Percentiles rank a stretch among this genome's conserved stretches.
phyloP scores from a whole-genome alignment of 2,113 vertebrate species.

The Sardina pilchardus region DNA sequence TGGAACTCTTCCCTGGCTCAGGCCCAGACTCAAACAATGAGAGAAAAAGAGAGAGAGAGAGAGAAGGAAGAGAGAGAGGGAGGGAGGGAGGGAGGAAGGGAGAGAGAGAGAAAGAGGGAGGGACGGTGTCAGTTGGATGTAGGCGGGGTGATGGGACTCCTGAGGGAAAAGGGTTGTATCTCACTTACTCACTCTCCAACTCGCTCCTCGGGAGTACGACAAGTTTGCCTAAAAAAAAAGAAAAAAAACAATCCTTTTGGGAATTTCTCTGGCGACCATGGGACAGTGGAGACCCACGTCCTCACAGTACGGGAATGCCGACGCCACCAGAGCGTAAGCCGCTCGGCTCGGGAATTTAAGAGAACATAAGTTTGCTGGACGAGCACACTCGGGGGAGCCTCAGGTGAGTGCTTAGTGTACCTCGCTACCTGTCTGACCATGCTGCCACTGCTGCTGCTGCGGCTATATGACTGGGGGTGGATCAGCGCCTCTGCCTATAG shows the following conservation, averaged over 20 bases:
- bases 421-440: not conserved
- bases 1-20: constrained; percentile 12
- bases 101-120: constrained; percentile 52
- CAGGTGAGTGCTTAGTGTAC: constrained; percentile 53
- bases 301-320: constrained; percentile 43
- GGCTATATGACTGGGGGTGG: not conserved
- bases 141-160: constrained; percentile 69
- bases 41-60: constrained; percentile 8
- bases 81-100: constrained; percentile 16
- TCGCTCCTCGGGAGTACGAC: constrained; percentile 50
- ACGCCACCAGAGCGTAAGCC: constrained; percentile 48
- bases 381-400: constrained; percentile 41
- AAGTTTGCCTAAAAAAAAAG: constrained; percentile 36
- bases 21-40: constrained; percentile 35
- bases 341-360: not conserved
- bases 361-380: constrained; percentile 31
- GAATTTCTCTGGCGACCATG: constrained; percentile 45
- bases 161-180: constrained; percentile 65
- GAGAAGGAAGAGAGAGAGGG: not conserved
- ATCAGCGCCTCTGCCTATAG: not conserved
- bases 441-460: no score
- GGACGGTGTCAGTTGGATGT: constrained; percentile 59
- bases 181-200: constrained; percentile 51
- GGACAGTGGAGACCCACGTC: constrained; percentile 23
- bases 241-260: not conserved